Conservation (phyloP, 2,113 vertebrate genomes). For the Seriola quinqueradiata region DNA sequence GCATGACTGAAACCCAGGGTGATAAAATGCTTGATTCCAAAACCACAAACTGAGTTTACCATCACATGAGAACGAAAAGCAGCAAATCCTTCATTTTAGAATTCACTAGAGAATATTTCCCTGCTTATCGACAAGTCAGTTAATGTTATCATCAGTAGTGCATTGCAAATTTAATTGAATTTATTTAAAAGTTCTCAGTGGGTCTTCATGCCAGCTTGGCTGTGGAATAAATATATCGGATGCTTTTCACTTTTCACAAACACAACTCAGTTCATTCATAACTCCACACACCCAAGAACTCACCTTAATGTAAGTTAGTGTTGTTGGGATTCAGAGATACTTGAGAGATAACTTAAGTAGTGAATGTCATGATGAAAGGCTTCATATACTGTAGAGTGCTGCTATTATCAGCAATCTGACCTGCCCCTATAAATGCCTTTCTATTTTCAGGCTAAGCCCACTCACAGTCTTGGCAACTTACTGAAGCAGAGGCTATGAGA, state of each 20-base stretch:
- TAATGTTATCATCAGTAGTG: not conserved
- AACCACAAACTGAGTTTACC: not conserved
- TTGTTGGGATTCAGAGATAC: conserved; percentile 1
- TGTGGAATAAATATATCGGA: conserved; percentile 10
- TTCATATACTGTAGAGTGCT: conserved; percentile 50
- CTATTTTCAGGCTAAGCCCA: conserved; percentile 73
- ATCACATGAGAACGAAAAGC: not conserved
- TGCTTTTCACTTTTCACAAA: conserved; percentile 1
- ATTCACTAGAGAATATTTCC: not conserved
- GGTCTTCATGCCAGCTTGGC: not conserved
- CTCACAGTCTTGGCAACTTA: conserved; percentile 67
- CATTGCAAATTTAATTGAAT: not conserved
- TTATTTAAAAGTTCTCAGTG: not conserved
- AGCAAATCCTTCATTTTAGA: not conserved
- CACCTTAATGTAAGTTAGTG: not conserved
- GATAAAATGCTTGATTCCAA: too few species aligned
- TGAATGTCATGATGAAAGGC: conserved; percentile 33
- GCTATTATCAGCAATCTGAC: conserved; percentile 74
- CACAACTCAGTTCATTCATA: not conserved
- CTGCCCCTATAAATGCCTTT: conserved; percentile 53
- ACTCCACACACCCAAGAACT: not conserved
- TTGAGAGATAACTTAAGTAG: conserved; percentile 18
- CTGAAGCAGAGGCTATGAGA: conserved; percentile 63
- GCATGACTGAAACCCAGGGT: too few species aligned
- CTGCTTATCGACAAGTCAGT: too few species aligned